Base-by-base conservation (phyloP, 2,113 vertebrate genomes). In the Cranoglanis bouderius region DNA sequence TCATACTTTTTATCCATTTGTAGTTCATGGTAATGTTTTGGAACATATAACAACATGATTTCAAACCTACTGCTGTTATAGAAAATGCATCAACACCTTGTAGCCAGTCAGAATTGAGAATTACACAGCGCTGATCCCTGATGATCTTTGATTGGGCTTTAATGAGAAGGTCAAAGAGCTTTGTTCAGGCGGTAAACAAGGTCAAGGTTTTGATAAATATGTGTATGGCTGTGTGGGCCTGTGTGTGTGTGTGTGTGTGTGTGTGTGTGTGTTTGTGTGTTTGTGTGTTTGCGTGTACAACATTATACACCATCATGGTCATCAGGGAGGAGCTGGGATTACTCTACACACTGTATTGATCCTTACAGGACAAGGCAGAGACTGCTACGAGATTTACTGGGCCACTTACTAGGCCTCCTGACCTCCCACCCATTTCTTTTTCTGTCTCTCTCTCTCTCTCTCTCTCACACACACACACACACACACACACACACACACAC, bases 321-420 rank as follows among this genome's bases (percentile, higher is more conserved):
- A 88, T 90, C 29, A 90, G 81, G 85, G 90, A 90, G 85, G 65
- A 32, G 51, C 63, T 63, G 59, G 29, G 51, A 84, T 85, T 85
- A 87, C 87, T 84, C 57, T 86, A 90, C 85, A 90, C 55, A 80
- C 53, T 32, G 81, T 87, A 90, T 90, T 85, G 88, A 90, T 90
- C 80, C 81, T 43, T 80, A 35, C 77, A 83, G 35, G 70, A 90
- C 90, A 87, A 59, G 38, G 26, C 85, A 86, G 65, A 90, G 80
- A 86, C 46, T 84, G 35, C 51, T n/a, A 26, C 6, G 40, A 86
- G 90, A 91, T 90, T 90, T 90, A 91, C n/a, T 81, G 55, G 38
- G 87, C 81, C 75, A 90, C 90, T 91, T 90, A 90, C 9, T 57
- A 53, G 32, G 63, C 24, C 40, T 74, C 12, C 84, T 85, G 84